Base-by-base conservation (phyloP, 1,140 invertebrate genomes). In the Propsilocerus akamusi region DNA sequence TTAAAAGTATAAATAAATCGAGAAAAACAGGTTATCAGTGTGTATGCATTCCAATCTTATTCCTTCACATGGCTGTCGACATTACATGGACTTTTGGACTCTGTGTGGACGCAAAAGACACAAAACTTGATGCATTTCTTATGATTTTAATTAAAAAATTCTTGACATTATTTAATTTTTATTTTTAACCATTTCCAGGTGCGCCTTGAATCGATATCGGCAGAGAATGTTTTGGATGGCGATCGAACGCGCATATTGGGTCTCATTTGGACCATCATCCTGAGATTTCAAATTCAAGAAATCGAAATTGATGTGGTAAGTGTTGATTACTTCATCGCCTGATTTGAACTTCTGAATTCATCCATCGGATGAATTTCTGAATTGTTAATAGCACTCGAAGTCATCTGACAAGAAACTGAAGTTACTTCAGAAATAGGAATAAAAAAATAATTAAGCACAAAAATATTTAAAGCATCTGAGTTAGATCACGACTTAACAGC, bases 211-310 rank as follows among this genome's bases (percentile, higher is more conserved):
- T 97, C 93, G 65, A 99, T 99, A 61, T 96, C 95, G 56, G 93
- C 96, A 26, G 94, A 98, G 70, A 96, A 99, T 66, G 98, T 99
- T 57, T 91, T 98, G 23, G 96, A 99, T 69, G 92, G 95, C 30
- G 98, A 97, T 71, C 85, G 82, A 32, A 76, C 92, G 48, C 73
- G 99, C 30, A 99, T 98, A 60, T 77, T 99, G 34, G 96, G 96
- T 60, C 74, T 99, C 10, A 97, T 99, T 55, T 99, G 96, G 95
- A 97, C 92, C 20, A 96, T 97, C 56, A 97, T 97, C 69, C 72
- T 97, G 49, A 73, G 93, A 25, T 96, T 96, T 72, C 91, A 95
- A 76, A 96, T 96, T 57, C 94, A 98, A 70, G 94, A 97, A 73
- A 98, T 98, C 62, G 92, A 95, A 72, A 96, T 97, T 59, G 89